Base-by-base conservation (phyloP, 2,797 vertebrate species). In the Mallotus villosus region DNA sequence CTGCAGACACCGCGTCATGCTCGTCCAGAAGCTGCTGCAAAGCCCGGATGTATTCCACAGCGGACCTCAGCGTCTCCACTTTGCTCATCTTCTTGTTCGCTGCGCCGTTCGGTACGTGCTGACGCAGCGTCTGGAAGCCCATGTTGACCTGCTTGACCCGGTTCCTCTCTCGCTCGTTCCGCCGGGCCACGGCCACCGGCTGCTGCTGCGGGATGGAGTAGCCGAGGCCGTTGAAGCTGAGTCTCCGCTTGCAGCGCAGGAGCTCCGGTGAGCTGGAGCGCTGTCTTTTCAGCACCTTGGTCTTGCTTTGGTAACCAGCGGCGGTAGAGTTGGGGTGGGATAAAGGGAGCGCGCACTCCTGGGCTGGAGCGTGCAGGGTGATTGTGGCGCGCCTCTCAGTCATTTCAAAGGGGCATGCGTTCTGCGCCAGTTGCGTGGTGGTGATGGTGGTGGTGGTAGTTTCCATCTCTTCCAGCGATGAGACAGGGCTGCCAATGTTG, bases 1-100 rank as follows among this genome's bases (percentile, higher is more conserved):
- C 94, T 1, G 94, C 91, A 3, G 93, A 92, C 73, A 94, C 92
- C 0, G 94, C 93, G 78, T 97, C 95, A 69, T 97, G 95, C 77
- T 97, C 95, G 79, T 95, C 95, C 57, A 99, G 91, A 16, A 98
- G 95, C 34, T 93, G 91, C 88, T 99, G 97, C 78, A 98, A 77
- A 29, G 97, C 97, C 46, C 95, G 90, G 87, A 99, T 99, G 88
- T 99, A 99, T 88, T 97, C 95, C 82, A 96, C 97, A 6, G 97
- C 97, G 0, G 97, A 98, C 81, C 97, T 91, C 71, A 98, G 93
- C 0, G 97, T 99, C 91, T 98, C 97, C 88, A 98, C 97, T 68
- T 99, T 99, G 91, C 97, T 99, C 94, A 99, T 95, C 92, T 97
- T 98, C 91, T 96, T 97, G 92, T 94, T 97, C 62, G 96, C 94